phyloP scores from a whole-genome alignment of 2,113 vertebrate genomes.

The Salvelinus alpinus region DNA sequence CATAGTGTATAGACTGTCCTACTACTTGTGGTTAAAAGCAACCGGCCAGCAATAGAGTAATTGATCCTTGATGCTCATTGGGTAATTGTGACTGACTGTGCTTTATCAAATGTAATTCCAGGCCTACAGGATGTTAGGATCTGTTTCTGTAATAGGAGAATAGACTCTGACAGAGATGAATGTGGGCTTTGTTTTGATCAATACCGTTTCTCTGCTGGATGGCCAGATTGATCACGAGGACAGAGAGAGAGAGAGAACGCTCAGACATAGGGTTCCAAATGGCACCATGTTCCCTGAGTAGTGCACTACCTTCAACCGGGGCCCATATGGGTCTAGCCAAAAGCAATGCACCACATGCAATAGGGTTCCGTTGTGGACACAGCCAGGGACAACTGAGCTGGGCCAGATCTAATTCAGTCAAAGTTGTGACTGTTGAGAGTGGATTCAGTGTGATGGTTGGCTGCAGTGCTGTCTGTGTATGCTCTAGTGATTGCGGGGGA shows the following conservation, averaged over 20 bases:
- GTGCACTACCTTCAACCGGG: no score
- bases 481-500: neutral
- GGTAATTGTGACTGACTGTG: neutral
- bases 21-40: neutral
- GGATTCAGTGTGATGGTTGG: neutral
- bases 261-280: no score
- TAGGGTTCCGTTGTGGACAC: neutral
- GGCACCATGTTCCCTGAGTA: no score
- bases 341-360: neutral
- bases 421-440: neutral
- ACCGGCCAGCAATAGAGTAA: neutral
- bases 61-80: neutral
- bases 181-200: neutral
- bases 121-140: neutral
- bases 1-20: no score
- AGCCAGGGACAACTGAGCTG: neutral
- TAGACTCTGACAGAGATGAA: neutral
- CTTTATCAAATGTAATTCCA: neutral
- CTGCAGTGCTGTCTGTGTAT: neutral
- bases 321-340: neutral
- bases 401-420: neutral
- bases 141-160: neutral
- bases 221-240: neutral
- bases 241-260: no score
- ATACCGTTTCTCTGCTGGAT: neutral